Percentiles rank a stretch among this genome's conserved stretches.
phyloP scores from a whole-genome alignment of 2,888 invertebrate genomes.

The Drosophila mulleri region DNA sequence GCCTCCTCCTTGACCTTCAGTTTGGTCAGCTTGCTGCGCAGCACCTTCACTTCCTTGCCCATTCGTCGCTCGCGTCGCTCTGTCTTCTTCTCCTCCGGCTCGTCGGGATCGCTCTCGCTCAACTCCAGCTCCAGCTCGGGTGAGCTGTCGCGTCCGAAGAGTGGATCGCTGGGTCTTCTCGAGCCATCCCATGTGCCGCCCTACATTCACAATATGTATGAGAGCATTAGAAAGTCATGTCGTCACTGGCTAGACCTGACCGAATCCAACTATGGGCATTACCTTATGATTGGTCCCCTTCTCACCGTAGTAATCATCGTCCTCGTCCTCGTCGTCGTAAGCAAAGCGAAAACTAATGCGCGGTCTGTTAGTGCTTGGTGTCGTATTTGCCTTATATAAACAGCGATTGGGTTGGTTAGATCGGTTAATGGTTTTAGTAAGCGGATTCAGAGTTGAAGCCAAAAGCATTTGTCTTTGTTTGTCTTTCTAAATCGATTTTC shows the following conservation, averaged over 20 bases:
- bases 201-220: slow-evolving; percentile 44
- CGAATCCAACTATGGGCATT: slow-evolving; percentile 46
- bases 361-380: slow-evolving; percentile 79
- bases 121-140: slow-evolving; percentile 87
- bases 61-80: slow-evolving; percentile 90
- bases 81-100: slow-evolving; percentile 88
- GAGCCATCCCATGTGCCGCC: slow-evolving; percentile 81
- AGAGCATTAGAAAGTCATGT: slow-evolving; percentile 16
- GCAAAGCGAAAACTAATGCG: slow-evolving; percentile 84
- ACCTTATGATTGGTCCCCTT: slow-evolving; percentile 64
- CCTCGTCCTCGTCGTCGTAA: slow-evolving; percentile 82
- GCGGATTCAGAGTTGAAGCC: slow-evolving; percentile 24
- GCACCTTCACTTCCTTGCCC: slow-evolving; percentile 84
- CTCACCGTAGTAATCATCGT: slow-evolving; percentile 61
- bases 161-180: slow-evolving; percentile 84
- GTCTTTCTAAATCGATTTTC: slow-evolving; percentile 6
- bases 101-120: slow-evolving; percentile 88
- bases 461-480: slow-evolving; percentile 40
- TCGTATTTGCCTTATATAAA: slow-evolving; percentile 72
- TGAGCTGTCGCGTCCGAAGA: slow-evolving; percentile 86
- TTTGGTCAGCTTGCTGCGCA: slow-evolving; percentile 86
- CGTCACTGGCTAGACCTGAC: slow-evolving; percentile 12
- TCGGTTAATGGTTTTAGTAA: slow-evolving; percentile 46
- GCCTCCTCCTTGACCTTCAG: slow-evolving; percentile 89
- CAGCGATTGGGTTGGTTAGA: slow-evolving; percentile 70